Evolutionary conservation across 1,140 invertebrate genomes (phyloP), one percentile per base, ranked within the genome.

Genomic region (Drosophila obscura): DNA sequence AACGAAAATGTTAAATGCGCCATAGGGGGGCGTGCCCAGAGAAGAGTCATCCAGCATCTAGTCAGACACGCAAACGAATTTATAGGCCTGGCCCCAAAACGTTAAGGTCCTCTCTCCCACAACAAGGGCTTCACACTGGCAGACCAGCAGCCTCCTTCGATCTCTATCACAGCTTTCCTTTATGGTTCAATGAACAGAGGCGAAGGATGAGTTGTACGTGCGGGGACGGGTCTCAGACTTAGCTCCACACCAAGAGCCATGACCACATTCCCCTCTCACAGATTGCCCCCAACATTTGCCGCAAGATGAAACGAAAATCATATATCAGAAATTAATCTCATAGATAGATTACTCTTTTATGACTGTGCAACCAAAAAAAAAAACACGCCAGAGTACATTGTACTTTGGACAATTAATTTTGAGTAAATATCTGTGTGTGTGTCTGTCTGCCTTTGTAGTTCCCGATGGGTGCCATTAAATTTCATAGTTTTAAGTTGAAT

Each of bases 1-100:
- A 84, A 83, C 80, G 50, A 19, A 59, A 69, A 65, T 64, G 65
- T 73, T 85, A 80, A 85, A 80, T 84, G 81, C 81, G 72, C 73
- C 45, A 56, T 59, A 60, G 80, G 55, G 35, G 49, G 72, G 72
- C 72, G 72, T 74, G 57, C 57, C 57, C 39, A 55, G 31, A 51
- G 50, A 73, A 63, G 44, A 19, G 52, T 58, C 45, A 64, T 63
- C 48, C 58, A 73, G 28, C 26, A 73, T 73, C 51, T 56, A 52
- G 41, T 35, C 67, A 46, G 43, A 24, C 41, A 35, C 39, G 49
- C 19, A 53, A 60, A 19, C n/a, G 52, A 57, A 82, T 69, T 83
- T 84, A 78, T 85, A 84, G 81, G 80, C 81, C 28, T 60, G 63
- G 45, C 43, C 35, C 35, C 49, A 60, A 55, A 81, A 50, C 69